Evolutionary conservation across 2,113 vertebrate genomes (phyloP).

Genomic region (Xiphophorus couchianus): DNA sequence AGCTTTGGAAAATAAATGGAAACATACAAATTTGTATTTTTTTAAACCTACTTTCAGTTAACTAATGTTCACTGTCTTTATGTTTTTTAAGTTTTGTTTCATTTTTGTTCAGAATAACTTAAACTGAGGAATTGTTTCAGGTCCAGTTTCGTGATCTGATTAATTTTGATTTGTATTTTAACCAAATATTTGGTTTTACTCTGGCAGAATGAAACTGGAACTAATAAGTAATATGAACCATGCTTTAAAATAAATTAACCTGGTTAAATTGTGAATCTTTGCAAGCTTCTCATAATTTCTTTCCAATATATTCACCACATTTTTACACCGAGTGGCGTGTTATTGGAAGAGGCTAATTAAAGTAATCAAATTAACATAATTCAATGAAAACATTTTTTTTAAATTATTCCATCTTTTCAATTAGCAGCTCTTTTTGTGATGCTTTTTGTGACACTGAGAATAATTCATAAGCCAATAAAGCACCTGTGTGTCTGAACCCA

Average conservation of each 20-base stretch:
- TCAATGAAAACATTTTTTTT: background rate
- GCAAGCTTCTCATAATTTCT: background rate
- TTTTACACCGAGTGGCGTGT: background rate
- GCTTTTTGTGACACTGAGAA: background rate
- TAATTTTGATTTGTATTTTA: background rate
- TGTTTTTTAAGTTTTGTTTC: too few relatives aligned
- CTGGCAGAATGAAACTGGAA: background rate
- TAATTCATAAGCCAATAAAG: background rate
- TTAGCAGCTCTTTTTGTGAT: background rate
- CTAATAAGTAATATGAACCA: too few relatives aligned
- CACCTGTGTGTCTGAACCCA: constrained; percentile 24
- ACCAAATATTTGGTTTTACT: background rate
- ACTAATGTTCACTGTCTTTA: too few relatives aligned
- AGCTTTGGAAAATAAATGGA: too few relatives aligned
- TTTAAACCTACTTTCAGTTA: too few relatives aligned
- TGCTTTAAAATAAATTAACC: too few relatives aligned
- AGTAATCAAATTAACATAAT: background rate
- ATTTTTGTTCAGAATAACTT: background rate
- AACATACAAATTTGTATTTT: too few relatives aligned
- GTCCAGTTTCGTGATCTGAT: background rate
- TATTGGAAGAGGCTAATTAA: background rate
- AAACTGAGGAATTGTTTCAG: background rate
- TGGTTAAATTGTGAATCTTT: background rate
- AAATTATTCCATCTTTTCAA: too few relatives aligned
- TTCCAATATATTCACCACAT: background rate